Base-by-base conservation (phyloP, 1,140 invertebrate genomes). In the Drosophila teissieri region DNA sequence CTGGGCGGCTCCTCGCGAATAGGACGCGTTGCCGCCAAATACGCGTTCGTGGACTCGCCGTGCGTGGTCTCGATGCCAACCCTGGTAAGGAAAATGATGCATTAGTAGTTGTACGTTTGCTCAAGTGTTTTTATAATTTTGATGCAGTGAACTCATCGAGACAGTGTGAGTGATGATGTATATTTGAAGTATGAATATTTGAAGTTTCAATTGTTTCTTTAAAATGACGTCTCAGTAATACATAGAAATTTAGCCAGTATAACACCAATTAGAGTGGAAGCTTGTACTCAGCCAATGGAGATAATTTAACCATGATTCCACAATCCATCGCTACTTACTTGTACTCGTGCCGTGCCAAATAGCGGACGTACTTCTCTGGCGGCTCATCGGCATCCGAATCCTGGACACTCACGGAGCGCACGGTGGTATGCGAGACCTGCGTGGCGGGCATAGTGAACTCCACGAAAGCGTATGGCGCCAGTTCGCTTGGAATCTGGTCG, bases 371-470 rank as follows among this genome's bases (percentile, higher is more conserved):
- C 93, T 99, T 99, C 93, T 99, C 99, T 5, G 99, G 98, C 11
- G 98, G 98, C 86, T 98, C 96, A 70, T 97, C 97, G 52, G 95
- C 96, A 93, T 98, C 97, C 77, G 96, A 96, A 75, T 96, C 96
- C 83, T 96, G 95, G 63, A 99, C 95, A 72, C 98, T 98, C 22
- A 99, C 97, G 60, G 98, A 99, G 74, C 99, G 94, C 67, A 99
- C 96, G 15, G 98, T 99, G 46, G 98, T 98, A 93, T 99, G 98
- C 24, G 97, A 98, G 51, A 98, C 97, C 91, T 98, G 98, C 36
- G 98, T 99, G 51, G 98, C 96, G 24, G 99, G 98, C 98, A 99
- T 99, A 15, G 98, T 99, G 93, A 99, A 99, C 92, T 99, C 98
- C 6, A 99, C 97, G 91, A 96, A 96, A 74, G 96, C 96, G 93